Percentiles rank a stretch among this genome's conserved stretches.
Evolutionary conservation across 2,888 invertebrate genomes (phyloP).

Genomic region (Drosophila ustulata): DNA sequence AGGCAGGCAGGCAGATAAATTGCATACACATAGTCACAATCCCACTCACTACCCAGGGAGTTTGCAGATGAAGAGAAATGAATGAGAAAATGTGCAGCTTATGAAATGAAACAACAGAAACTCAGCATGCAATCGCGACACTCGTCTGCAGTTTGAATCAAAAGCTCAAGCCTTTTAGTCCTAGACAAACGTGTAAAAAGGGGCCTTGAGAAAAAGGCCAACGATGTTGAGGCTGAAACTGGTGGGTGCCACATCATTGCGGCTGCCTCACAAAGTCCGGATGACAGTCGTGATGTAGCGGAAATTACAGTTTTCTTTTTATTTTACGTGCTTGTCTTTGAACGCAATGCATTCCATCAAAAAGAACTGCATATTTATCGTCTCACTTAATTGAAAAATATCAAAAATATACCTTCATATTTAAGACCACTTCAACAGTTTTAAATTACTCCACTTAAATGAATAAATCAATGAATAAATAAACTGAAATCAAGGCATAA

Average conservation of each 20-base stretch:
- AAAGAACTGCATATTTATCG: conserved; percentile 19
- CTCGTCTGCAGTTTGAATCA: conserved; percentile 13
- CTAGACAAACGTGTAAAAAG: conserved; percentile 37
- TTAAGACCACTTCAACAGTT: no score
- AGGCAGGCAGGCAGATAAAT: conserved; percentile 39
- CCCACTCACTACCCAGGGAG: conserved; percentile 20
- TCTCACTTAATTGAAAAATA: conserved; percentile 16
- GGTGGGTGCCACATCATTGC: conserved; percentile 35
- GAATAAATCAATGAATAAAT: not conserved
- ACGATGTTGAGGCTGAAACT: conserved; percentile 13
- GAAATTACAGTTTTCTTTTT: conserved; percentile 68
- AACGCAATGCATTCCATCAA: conserved; percentile 4
- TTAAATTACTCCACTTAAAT: no score
- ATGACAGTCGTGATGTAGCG: conserved; percentile 53
- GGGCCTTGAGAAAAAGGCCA: conserved; percentile 42
- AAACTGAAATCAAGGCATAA: no score
- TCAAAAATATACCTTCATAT: no score
- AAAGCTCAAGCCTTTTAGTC: conserved; percentile 27
- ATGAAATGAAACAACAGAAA: conserved; percentile 62
- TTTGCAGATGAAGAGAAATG: conserved; percentile 63
- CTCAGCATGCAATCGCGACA: conserved; percentile 44
- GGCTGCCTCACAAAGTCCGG: conserved; percentile 10
- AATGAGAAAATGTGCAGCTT: conserved; percentile 60
- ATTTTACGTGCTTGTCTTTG: conserved; percentile 25
- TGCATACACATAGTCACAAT: conserved; percentile 25